These are phyloP conservation scores for Cylindroiulus punctatus DNA, from an alignment of 2,888 invertebrate genomes.

Conservation along the genomic window DNA sequence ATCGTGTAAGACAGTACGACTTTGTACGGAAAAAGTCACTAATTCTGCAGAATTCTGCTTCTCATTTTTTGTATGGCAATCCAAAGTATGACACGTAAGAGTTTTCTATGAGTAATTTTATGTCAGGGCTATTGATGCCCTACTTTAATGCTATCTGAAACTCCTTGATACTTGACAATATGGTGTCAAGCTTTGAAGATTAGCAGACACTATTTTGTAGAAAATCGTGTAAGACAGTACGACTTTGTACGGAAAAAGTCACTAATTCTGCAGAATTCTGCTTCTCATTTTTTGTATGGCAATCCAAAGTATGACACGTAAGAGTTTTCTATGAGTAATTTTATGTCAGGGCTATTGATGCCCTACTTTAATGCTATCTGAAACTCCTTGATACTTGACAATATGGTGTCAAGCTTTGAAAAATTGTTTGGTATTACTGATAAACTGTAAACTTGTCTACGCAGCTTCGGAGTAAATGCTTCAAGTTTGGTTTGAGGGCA, in stretches of 20 bases:
- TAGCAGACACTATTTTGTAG: no score
- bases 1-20: no score
- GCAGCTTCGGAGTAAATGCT: not conserved
- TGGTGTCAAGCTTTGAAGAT: not conserved
- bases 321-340: not conserved
- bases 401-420: not conserved
- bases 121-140: constrained; percentile 9
- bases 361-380: not conserved
- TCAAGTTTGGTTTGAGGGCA: not conserved
- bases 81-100: no score
- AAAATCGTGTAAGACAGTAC: no score
- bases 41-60: no score
- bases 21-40: no score
- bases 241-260: no score
- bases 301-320: no score
- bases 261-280: no score
- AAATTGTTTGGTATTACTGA: not conserved
- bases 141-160: not conserved
- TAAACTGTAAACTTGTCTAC: no score
- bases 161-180: not conserved
- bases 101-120: not conserved
- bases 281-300: no score
- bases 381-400: not conserved
- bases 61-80: no score
- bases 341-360: constrained; percentile 14